Evolutionary conservation across 2,797 vertebrate species (phyloP).

Genomic region (Argyrosomus regius): DNA sequence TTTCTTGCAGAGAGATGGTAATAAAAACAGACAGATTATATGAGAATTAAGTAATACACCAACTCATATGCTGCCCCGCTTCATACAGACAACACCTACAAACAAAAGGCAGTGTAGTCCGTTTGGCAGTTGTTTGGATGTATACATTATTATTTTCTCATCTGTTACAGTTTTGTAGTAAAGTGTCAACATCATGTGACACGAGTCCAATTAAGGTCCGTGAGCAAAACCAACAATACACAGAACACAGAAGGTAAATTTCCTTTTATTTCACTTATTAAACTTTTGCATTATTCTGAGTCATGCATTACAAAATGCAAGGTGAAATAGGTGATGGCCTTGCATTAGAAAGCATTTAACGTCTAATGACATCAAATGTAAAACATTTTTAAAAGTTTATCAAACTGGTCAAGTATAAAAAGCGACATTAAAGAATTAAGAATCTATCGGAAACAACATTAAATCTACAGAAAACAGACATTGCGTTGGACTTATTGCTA

Average conservation of each 20-base stretch:
- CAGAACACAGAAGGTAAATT: constrained; percentile 48
- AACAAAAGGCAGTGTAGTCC: not conserved
- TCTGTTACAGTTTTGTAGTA: not conserved
- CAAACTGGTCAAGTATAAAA: constrained; percentile 97
- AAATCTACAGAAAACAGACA: constrained; percentile 91
- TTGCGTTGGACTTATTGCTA: constrained; percentile 85
- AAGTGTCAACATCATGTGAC: constrained; percentile 10
- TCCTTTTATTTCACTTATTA: constrained; percentile 78
- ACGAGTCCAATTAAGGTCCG: not conserved
- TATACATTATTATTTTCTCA: constrained; percentile 8
- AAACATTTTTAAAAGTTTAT: constrained; percentile 79
- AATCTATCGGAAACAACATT: constrained; percentile 89
- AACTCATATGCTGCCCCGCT: not conserved
- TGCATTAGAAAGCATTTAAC: constrained; percentile 69
- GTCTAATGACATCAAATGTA: constrained; percentile 69
- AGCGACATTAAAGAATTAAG: constrained; percentile 86
- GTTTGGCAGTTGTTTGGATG: not conserved
- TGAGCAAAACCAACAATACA: constrained; percentile 1
- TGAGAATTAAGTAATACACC: not conserved
- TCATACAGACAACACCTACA: not conserved
- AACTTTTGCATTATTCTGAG: constrained; percentile 66
- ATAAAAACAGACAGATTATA: constrained; percentile 1
- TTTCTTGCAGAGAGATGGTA: not conserved
- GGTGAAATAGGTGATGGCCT: constrained; percentile 51
- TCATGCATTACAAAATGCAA: constrained; percentile 77